Conservation (phyloP, 92 coral and sea anemone genomes). For the Nematostella vectensis region DNA sequence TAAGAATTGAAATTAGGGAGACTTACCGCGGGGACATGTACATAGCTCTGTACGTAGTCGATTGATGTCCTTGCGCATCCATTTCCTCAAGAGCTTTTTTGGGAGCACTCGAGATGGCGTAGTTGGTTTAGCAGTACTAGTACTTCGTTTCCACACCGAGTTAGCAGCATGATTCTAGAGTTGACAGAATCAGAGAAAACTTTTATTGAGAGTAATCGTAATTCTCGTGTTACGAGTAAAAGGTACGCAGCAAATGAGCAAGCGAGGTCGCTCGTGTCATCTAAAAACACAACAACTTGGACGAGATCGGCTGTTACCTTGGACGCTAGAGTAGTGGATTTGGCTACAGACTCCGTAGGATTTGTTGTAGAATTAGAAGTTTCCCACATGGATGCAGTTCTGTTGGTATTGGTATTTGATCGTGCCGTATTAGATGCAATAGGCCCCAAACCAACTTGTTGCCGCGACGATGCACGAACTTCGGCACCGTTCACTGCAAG, state of each 20-base stretch:
- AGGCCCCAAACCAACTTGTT: not conserved
- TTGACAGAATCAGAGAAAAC: slow-evolving; percentile 16
- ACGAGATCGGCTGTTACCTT: slow-evolving; percentile 28
- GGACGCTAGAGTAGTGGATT: slow-evolving; percentile 12
- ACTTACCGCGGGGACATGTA: slow-evolving; percentile 24
- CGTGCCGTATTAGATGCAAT: slow-evolving; percentile 4
- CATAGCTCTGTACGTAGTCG: slow-evolving; percentile 22
- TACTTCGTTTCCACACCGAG: slow-evolving; percentile 41
- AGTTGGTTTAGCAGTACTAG: slow-evolving; percentile 35
- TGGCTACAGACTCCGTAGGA: slow-evolving; percentile 24
- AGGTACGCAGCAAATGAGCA: slow-evolving; percentile 1
- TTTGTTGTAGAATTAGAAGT: slow-evolving; percentile 29
- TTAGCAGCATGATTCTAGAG: slow-evolving; percentile 33
- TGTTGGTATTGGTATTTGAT: slow-evolving; percentile 3
- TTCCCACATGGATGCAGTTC: slow-evolving; percentile 21
- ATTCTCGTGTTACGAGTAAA: slow-evolving; percentile 29
- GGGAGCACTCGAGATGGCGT: slow-evolving; percentile 16
- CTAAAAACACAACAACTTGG: too few species aligned
- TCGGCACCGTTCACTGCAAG: slow-evolving; percentile 9
- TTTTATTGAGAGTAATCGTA: not conserved
- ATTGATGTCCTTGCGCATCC: slow-evolving; percentile 6
- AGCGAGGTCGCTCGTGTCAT: not conserved
- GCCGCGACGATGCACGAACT: slow-evolving; percentile 14
- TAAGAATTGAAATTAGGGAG: too few species aligned
- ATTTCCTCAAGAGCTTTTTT: slow-evolving; percentile 17